Evolutionary conservation across 1,140 invertebrate genomes (phyloP).

Genomic region (Pissodes strobi): DNA sequence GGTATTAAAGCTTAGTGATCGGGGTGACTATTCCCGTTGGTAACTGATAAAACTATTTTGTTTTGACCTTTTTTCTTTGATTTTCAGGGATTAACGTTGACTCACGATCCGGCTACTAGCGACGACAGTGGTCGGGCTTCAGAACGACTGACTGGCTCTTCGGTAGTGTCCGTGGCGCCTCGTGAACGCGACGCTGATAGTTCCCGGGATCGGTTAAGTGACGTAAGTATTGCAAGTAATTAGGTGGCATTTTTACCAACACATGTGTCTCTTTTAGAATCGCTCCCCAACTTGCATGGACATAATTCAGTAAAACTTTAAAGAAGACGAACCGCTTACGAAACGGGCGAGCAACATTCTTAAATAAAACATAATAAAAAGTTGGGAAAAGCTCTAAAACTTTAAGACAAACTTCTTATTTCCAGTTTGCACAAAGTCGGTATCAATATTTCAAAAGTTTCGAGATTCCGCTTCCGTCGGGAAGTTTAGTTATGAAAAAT

Average conservation of each 20-base stretch:
- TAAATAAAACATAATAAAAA: conserved; percentile 21
- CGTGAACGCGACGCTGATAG: conserved; percentile 75
- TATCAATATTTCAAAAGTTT: conserved; percentile 35
- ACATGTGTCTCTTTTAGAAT: too few relatives aligned
- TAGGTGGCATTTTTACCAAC: too few relatives aligned
- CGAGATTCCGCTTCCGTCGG: conserved; percentile 16
- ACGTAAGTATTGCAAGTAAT: conserved; percentile 77
- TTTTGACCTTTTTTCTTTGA: conserved; percentile 30
- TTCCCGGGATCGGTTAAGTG: conserved; percentile 78
- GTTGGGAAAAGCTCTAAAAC: conserved; percentile 2
- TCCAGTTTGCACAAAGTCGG: conserved; percentile 18
- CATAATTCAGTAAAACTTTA: too few relatives aligned
- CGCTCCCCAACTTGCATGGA: too few relatives aligned
- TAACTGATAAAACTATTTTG: too few relatives aligned
- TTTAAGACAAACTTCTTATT: conserved; percentile 7
- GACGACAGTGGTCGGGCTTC: conserved; percentile 78
- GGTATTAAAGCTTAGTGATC: too few relatives aligned
- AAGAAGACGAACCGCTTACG: too few relatives aligned
- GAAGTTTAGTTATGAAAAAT: conserved; percentile 29
- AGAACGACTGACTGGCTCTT: conserved; percentile 73
- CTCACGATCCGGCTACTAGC: conserved; percentile 74
- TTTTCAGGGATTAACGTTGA: conserved; percentile 67
- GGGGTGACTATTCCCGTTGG: too few relatives aligned
- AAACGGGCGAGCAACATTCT: neutral
- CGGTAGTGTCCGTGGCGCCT: conserved; percentile 69